phyloP scores from a whole-genome alignment of 2,888 invertebrate genomes.

The Cantharis rustica region DNA sequence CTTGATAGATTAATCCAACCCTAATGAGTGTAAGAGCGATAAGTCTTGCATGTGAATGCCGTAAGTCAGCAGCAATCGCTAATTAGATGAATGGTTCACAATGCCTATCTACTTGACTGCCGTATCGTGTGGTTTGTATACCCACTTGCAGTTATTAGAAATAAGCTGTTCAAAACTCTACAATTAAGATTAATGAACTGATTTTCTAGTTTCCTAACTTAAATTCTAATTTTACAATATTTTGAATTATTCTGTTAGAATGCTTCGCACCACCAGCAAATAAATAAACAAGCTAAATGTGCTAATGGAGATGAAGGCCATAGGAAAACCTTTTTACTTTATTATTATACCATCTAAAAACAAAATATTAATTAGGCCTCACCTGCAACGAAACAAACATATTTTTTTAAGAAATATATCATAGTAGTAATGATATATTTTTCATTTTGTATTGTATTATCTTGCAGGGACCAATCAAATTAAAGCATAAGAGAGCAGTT shows the following conservation, averaged over 20 bases:
- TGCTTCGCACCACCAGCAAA: not conserved
- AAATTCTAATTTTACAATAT: not conserved
- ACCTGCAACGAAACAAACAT: too few relatives aligned
- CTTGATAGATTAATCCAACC: constrained; percentile 58
- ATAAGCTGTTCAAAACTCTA: constrained; percentile 31
- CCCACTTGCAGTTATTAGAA: constrained; percentile 51
- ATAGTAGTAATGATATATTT: too few relatives aligned
- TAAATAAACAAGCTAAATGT: not conserved
- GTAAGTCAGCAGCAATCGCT: constrained; percentile 54
- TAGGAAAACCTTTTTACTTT: too few relatives aligned
- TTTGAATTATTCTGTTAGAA: not conserved
- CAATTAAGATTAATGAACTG: constrained; percentile 41
- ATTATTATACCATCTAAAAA: too few relatives aligned
- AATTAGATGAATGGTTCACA: constrained; percentile 57
- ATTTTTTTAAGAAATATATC: too few relatives aligned
- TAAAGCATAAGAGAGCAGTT: too few relatives aligned
- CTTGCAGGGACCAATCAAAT: too few relatives aligned
- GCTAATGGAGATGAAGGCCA: not conserved
- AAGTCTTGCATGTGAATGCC: constrained; percentile 57
- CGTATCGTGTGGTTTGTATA: constrained; percentile 54
- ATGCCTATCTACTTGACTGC: constrained; percentile 53
- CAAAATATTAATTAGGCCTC: too few relatives aligned
- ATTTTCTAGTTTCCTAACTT: constrained; percentile 14
- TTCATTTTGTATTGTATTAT: too few relatives aligned
- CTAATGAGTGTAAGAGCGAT: constrained; percentile 59